Conservation (phyloP, 2,797 vertebrate species). For the Okamejei kenojei region DNA sequence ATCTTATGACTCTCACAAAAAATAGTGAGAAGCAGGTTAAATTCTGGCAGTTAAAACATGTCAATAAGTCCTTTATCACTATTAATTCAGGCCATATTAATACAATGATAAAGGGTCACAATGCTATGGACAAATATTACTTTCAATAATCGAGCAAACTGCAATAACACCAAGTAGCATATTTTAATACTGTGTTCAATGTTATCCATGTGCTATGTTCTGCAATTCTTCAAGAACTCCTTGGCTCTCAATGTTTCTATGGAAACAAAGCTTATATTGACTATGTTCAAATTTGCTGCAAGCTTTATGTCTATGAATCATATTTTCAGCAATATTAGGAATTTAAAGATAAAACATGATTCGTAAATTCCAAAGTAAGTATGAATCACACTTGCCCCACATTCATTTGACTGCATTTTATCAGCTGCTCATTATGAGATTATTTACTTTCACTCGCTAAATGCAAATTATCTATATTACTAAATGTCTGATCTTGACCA, state of each 20-base stretch:
- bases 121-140: background rate
- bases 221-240: background rate
- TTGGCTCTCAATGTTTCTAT: conserved; percentile 38
- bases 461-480: background rate
- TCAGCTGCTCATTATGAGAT: background rate
- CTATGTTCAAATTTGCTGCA: conserved; percentile 38
- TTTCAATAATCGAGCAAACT: background rate
- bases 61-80: background rate
- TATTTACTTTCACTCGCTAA: background rate
- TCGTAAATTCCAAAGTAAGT: conserved; percentile 39
- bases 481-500: too few relatives aligned
- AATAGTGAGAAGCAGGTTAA: background rate
- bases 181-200: background rate
- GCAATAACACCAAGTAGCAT: too few relatives aligned
- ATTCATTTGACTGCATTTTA: conserved; percentile 7
- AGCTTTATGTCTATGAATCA: conserved; percentile 36
- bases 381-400: background rate
- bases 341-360: conserved; percentile 37
- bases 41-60: background rate
- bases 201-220: background rate
- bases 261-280: conserved; percentile 39
- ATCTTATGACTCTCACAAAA: background rate
- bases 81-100: conserved; percentile 12
- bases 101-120: background rate
- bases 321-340: conserved; percentile 41